A percentile compares a stretch with the other conserved stretches of the same genome.
Evolutionary conservation across 2,888 invertebrate species (phyloP).

Genomic region (Eretmocerus hayati): DNA sequence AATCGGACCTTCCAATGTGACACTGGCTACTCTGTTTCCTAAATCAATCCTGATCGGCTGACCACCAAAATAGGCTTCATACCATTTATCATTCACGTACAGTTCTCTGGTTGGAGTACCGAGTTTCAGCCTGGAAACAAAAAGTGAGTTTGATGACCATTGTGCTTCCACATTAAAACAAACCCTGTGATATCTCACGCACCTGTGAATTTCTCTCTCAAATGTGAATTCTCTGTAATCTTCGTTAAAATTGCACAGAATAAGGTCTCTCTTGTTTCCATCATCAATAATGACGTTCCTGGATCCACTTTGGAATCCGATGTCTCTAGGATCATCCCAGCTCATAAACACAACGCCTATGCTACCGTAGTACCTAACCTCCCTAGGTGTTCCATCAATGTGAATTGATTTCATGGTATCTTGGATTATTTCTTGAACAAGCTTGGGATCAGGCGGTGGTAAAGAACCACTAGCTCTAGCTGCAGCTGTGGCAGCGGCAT

Average conservation of each 20-base stretch:
- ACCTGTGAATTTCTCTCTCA: slow-evolving; percentile 62
- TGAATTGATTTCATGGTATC: slow-evolving; percentile 74
- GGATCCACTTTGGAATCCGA: slow-evolving; percentile 73
- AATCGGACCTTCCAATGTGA: slow-evolving; percentile 82
- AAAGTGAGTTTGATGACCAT: no score
- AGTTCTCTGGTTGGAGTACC: slow-evolving; percentile 90
- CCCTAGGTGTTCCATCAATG: slow-evolving; percentile 73
- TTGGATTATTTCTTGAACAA: slow-evolving; percentile 53
- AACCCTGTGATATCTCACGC: no score
- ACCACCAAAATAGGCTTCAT: slow-evolving; percentile 89
- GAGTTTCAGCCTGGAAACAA: slow-evolving; percentile 60
- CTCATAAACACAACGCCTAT: slow-evolving; percentile 78
- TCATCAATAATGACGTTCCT: slow-evolving; percentile 70
- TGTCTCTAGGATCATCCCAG: slow-evolving; percentile 79
- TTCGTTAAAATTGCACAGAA: slow-evolving; percentile 58
- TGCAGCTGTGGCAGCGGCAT: not conserved
- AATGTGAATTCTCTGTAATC: slow-evolving; percentile 67
- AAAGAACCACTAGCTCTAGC: slow-evolving; percentile 32
- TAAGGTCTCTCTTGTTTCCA: slow-evolving; percentile 52
- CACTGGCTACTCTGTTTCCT: slow-evolving; percentile 64
- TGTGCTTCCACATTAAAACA: no score
- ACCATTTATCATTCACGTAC: slow-evolving; percentile 81
- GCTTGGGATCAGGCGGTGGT: slow-evolving; percentile 45
- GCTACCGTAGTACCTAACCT: slow-evolving; percentile 80
- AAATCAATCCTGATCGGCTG: slow-evolving; percentile 75